Evolutionary conservation across 1,140 invertebrate species (phyloP), one percentile per base, ranked within the genome.

Genomic region (Oryctes rhinoceros): DNA sequence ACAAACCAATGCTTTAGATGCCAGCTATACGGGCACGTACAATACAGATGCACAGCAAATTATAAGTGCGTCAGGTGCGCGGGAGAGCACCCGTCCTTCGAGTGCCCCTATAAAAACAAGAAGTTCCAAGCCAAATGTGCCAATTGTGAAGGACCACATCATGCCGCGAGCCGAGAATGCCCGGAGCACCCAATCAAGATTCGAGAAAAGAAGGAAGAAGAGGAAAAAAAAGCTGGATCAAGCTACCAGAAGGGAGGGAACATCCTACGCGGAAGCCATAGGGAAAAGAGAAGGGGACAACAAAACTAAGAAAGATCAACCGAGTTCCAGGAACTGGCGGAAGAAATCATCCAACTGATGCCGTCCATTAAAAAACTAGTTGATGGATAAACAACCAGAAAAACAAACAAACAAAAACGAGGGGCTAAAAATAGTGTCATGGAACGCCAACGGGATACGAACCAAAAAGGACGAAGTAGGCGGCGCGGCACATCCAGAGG

Each of bases 11-110:
- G 48, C 48, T 71, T 30, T 37, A 1, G 65, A 24, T 71, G 65
- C 65, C 65, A 71, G 18, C 9, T 71, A 11, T 71, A 71, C 35
- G 65, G 65, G 10, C 65, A 71, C 20, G 65, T 71, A 30, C 65
- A 71, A 11, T 71, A 37, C 6, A n/a, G n/a, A n/a, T n/a, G n/a
- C n/a, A n/a, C n/a, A n/a, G n/a, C n/a, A n/a, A n/a, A n/a, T n/a
- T n/a, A 49, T 15, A 49, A 7, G 9, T 49, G 48, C 9, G 48
- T 49, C 2, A 49, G 48, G n/a, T 49, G 48, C 48, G 48, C 48
- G 6, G 48, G n/a, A 10, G 6, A 49, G 9, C 48, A 49, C 9
- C 48, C 48, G 1, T 49, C 48, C 2, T 10, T 1, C 2, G 48
- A 49, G 9, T 49, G 48, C 9, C 48, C 48, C 1, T n/a, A 5